Base-by-base conservation (phyloP, 23 tunicate species). In the Trididemnum clinides region DNA sequence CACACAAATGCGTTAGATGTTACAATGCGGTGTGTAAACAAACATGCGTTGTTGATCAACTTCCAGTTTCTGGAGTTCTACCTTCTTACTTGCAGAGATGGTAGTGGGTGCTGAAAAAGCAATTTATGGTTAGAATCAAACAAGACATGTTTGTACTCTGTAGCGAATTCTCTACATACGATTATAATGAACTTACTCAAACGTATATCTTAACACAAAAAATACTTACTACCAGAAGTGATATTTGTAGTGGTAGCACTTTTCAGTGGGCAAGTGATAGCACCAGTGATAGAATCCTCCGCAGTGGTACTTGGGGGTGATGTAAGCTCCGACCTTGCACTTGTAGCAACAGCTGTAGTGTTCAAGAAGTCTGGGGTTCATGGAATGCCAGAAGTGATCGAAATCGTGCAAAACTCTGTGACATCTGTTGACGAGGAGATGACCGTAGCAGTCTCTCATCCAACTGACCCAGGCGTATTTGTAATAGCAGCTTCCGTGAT, bases 341-440 rank as follows among this genome's bases (percentile, higher is more conserved):
- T 54, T 85, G 88, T 57, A 85, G 31, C 62, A 54, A 51, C 88
- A 85, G 35, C 82, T 49, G 88, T 57, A 85, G 59, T 73, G 73
- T n/a, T 1, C 31, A 36, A 73, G 82, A 27, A 85, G 82, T 58
- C 58, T 74, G 82, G 73, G 74, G 66, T 73, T 50, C 49, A 73
- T 58, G 36, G 26, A 27, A 1, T 30, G 51, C 88, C 88, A 85
- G 82, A 74, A 38, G 27, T 26, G 33, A 54, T 85, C 88, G 82
- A 85, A 85, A 57, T 73, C 30, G 34, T 23, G 1, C 82, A 85
- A 57, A 35, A 73, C 82, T 22, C 12, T 34, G 38, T 34, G 23
- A 74, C 64, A 34, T 29, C 31, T 3, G 28, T 62, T 29, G 51
- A 29, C 33, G 26, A 85, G n/a, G 51, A 26, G 57, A 74, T 27